Base-by-base conservation (phyloP, 2,113 vertebrate species). In the Anas platyrhynchos region DNA sequence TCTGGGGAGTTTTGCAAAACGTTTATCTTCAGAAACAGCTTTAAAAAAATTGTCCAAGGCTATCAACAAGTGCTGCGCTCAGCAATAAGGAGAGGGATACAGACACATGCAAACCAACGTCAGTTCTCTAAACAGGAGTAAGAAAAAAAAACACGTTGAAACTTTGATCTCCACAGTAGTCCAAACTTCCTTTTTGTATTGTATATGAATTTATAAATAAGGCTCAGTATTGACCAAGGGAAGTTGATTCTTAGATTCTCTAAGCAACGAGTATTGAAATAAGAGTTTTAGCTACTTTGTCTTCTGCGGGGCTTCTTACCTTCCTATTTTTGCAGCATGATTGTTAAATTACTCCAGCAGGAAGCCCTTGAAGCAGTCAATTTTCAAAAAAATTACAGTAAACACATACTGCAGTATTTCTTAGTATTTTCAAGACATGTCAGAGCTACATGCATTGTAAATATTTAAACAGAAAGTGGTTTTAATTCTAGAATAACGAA, bases 1-100 rank as follows among this genome's bases (percentile, higher is more conserved):
- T 66, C 84, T 95, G 69, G 88, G 93, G 94, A 48, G 25, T 66
- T 85, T 95, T 81, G 55, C 66, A 92, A 87, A 96, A 61, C 32
- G 69, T 96, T 97, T 88, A 88, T 94, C 79, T 38, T 32, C 5
- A 43, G 7, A 62, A 93, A 81, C 95, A 96, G 78, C 69, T 92
- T 92, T 97, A 93, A 38, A 82, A 80, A 72, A 93, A 85, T 69
- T 79, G 77, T n/a, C 43, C 48, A 41, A 54, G 72, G 46, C 80
- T 96, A 96, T 92, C 93, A 92, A 7, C 32, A 2, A 4, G 2
- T 38, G 73, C 77, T 88, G 56, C 61, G 54, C 65, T 83, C 77
- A 75, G 90, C 77, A 83, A 14, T 61, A 41, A 83, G 77, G 73
- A 82, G 38, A 81, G 16, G 69, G 65, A 15, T 48, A 61, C 31